Conservation (phyloP, 2,113 vertebrate species). For the Etheostoma spectabile region DNA sequence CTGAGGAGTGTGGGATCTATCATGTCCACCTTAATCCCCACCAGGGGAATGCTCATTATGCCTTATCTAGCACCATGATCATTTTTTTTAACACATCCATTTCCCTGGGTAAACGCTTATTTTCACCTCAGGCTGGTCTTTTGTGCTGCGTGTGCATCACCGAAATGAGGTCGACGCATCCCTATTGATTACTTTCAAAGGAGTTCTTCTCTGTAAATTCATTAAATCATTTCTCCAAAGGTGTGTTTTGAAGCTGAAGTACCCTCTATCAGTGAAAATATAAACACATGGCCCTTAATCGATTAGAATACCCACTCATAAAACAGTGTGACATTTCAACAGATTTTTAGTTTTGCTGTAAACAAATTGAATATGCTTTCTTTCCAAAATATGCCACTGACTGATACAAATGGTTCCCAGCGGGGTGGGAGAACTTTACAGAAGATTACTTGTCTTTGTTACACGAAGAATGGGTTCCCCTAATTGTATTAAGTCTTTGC, state of each 20-base stretch:
- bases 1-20: slow-evolving; percentile 61
- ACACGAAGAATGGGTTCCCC: background rate
- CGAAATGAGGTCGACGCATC: slow-evolving; percentile 66
- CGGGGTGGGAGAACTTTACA: slow-evolving; percentile 4
- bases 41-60: slow-evolving; percentile 74
- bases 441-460: slow-evolving; percentile 17
- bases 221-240: slow-evolving; percentile 14
- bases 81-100: slow-evolving; percentile 64
- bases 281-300: background rate
- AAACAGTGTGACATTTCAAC: background rate
- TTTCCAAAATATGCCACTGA: background rate
- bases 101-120: slow-evolving; percentile 72
- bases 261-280: slow-evolving; percentile 13
- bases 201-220: slow-evolving; percentile 29
- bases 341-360: slow-evolving; percentile 4
- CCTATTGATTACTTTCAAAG: slow-evolving; percentile 69
- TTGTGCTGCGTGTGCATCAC: slow-evolving; percentile 70
- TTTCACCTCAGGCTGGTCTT: slow-evolving; percentile 52
- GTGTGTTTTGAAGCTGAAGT: slow-evolving; percentile 31
- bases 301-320: background rate
- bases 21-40: slow-evolving; percentile 70
- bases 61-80: slow-evolving; percentile 59
- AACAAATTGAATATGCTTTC: background rate
- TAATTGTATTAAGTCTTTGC: too few relatives aligned
- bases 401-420: background rate